A percentile compares a stretch with the other conserved stretches of the same genome.
These are phyloP conservation scores for Arenaria interpres DNA, from an alignment of 2,113 vertebrate species.

Conservation along the genomic window DNA sequence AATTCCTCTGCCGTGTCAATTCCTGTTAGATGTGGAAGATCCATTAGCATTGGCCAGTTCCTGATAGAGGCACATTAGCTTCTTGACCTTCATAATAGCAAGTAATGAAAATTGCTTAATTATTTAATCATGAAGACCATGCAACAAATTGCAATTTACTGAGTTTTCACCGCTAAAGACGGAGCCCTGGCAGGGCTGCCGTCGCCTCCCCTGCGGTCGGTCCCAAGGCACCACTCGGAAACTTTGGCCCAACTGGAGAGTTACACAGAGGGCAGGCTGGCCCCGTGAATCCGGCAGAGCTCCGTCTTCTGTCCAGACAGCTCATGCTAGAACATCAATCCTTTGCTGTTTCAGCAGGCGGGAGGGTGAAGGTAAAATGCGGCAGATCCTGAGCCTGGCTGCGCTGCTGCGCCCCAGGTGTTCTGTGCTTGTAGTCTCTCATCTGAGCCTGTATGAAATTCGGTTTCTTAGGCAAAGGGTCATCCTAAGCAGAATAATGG, in stretches of 20 bases:
- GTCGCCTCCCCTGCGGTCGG: background rate
- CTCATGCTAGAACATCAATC: background rate
- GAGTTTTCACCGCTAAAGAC: background rate
- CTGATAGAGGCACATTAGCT: background rate
- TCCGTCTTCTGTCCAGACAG: background rate
- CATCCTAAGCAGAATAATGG: background rate
- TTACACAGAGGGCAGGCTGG: background rate
- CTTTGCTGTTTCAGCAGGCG: background rate
- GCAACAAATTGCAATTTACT: background rate
- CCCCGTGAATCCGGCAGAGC: background rate
- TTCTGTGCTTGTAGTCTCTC: background rate
- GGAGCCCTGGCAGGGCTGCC: background rate
- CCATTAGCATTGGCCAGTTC: background rate
- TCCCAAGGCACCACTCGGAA: background rate
- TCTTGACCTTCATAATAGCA: background rate
- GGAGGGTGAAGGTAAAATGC: background rate
- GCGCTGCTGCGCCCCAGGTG: background rate
- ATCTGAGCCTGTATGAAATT: background rate
- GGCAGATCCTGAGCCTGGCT: background rate
- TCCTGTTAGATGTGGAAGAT: background rate
- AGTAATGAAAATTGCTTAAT: slow-evolving; percentile 24
- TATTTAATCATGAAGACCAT: background rate
- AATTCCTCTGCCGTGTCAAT: background rate
- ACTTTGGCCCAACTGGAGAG: background rate
- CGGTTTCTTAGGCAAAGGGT: background rate